These are phyloP conservation scores for Papilio demoleus DNA, from an alignment of 2,888 invertebrate genomes.

Conservation along the genomic window DNA sequence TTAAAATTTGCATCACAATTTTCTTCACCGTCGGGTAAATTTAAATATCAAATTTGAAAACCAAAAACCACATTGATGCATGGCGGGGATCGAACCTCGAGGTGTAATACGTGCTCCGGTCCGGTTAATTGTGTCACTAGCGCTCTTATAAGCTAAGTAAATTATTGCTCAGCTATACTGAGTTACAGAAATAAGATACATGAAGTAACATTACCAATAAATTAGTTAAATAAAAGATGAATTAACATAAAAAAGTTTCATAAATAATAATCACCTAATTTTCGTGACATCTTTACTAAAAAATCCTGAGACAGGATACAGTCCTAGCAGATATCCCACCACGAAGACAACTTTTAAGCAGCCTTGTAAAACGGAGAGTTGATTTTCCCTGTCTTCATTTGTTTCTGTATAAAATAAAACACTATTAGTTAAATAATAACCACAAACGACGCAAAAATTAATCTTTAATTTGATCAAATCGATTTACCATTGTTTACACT, in stretches of 20 bases:
- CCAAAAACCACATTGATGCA: too few species aligned
- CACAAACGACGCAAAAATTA: background rate
- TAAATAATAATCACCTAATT: slow-evolving; percentile 21
- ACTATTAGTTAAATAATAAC: background rate
- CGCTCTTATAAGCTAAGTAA: too few species aligned
- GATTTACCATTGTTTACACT: background rate
- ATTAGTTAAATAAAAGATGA: background rate
- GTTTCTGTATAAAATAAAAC: background rate
- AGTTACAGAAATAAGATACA: too few species aligned
- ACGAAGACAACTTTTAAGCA: slow-evolving; percentile 24
- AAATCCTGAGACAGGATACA: slow-evolving; percentile 22
- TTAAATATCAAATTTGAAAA: too few species aligned
- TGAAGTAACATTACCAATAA: too few species aligned
- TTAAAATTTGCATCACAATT: too few species aligned
- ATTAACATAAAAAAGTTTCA: background rate
- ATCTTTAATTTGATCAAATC: background rate
- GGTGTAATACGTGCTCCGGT: too few species aligned
- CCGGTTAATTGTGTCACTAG: too few species aligned
- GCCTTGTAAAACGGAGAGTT: slow-evolving; percentile 11
- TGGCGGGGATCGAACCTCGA: too few species aligned
- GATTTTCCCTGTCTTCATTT: background rate
- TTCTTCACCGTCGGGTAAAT: too few species aligned
- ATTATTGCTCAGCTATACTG: too few species aligned
- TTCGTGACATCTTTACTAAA: slow-evolving; percentile 12
- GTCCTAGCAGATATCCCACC: slow-evolving; percentile 1